phyloP scores from a whole-genome alignment of 2,797 vertebrate genomes.

The Lophius americanus region DNA sequence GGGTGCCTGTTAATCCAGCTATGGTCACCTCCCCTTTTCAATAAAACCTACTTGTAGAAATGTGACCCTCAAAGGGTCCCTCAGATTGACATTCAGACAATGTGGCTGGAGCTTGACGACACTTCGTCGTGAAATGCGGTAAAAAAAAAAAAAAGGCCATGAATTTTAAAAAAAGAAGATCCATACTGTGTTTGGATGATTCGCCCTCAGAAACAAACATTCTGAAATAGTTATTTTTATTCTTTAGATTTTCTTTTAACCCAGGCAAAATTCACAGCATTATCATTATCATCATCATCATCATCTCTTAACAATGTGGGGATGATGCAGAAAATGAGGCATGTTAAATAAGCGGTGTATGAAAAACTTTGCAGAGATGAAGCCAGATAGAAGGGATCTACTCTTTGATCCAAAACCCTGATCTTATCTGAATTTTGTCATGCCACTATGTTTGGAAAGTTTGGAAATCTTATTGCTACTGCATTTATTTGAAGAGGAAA shows the following conservation, averaged over 20 bases:
- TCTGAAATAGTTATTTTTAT: too few species aligned
- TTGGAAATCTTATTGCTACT: neutral
- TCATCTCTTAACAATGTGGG: conserved; percentile 3
- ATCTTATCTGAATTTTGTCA: conserved; percentile 27
- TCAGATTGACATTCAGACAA: too few species aligned
- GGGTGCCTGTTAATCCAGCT: too few species aligned
- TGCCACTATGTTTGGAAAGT: conserved; percentile 21
- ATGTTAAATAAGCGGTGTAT: neutral
- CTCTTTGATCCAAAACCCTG: conserved; percentile 14
- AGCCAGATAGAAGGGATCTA: neutral
- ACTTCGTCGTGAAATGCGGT: too few species aligned
- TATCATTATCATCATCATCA: conserved; percentile 1
- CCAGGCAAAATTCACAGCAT: neutral
- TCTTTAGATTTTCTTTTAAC: too few species aligned
- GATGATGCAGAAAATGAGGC: neutral
- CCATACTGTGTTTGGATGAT: too few species aligned
- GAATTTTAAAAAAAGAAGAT: neutral
- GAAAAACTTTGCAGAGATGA: neutral
- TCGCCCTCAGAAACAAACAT: too few species aligned
- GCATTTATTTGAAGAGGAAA: conserved; percentile 14
- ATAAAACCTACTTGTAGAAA: too few species aligned
- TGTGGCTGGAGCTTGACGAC: too few species aligned
- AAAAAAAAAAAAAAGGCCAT: neutral
- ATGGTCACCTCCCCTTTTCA: too few species aligned
- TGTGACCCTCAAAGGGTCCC: too few species aligned